Evolutionary conservation across 2,797 vertebrate genomes (phyloP).

Genomic region (Carduelis carduelis): DNA sequence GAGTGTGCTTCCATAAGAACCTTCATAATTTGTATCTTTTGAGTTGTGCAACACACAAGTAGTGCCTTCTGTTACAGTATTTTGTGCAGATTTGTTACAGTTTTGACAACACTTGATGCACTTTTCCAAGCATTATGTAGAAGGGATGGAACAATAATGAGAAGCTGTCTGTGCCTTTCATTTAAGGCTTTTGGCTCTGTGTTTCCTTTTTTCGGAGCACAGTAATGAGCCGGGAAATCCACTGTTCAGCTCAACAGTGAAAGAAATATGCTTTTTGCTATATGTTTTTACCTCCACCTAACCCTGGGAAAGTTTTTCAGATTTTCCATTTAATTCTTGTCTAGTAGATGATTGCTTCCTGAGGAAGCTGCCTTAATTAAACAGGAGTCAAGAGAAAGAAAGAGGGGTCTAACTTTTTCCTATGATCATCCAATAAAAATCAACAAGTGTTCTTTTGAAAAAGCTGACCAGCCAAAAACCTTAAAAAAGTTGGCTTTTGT

Average conservation of each 20-base stretch:
- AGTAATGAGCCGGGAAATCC: background rate
- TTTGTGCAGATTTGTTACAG: background rate
- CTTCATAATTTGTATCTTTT: fast-evolving
- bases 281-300: background rate
- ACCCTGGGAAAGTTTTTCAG: background rate
- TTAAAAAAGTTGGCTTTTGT: background rate
- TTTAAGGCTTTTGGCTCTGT: background rate
- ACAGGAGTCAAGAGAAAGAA: background rate
- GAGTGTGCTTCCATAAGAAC: background rate
- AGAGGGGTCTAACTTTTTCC: background rate
- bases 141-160: background rate
- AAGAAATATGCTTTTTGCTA: background rate
- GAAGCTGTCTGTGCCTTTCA: background rate
- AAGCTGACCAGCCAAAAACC: background rate
- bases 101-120: background rate
- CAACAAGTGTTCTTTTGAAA: background rate
- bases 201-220: background rate
- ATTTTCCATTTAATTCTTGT: background rate
- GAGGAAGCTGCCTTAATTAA: background rate
- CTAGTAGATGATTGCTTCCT: background rate
- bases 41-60: background rate
- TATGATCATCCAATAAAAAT: background rate
- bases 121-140: background rate
- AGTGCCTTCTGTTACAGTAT: background rate
- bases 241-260: background rate